A percentile compares a stretch with the other conserved stretches of the same genome.
Conservation (phyloP, 2,797 vertebrate species). For the Silurus aristotelis region DNA sequence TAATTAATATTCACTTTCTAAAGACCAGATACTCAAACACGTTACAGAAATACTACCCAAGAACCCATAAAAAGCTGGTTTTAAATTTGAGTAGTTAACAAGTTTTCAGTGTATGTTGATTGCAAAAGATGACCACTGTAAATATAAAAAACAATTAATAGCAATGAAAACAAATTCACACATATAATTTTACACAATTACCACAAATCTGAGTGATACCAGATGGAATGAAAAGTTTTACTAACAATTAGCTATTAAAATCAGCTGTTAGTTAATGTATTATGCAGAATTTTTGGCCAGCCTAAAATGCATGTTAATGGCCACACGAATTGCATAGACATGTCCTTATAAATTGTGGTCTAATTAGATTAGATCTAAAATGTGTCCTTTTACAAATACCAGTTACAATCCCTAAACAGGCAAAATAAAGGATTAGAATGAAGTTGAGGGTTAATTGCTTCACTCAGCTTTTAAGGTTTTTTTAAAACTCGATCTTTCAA, state of each 20-base stretch:
- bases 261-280: background rate
- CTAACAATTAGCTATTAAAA: background rate
- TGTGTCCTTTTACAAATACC: background rate
- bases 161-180: background rate
- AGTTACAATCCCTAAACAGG: background rate
- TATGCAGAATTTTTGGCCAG: background rate
- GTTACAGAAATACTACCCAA: background rate
- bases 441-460: background rate
- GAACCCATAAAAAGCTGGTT: background rate
- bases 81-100: background rate
- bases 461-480: background rate
- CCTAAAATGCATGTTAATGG: background rate
- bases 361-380: background rate
- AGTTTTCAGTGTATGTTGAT: background rate
- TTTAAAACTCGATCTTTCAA: background rate
- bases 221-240: slow-evolving; percentile 20
- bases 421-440: background rate
- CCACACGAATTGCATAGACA: background rate
- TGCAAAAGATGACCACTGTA: background rate
- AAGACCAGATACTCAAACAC: background rate
- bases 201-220: slow-evolving; percentile 9
- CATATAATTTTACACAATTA: slow-evolving; percentile 11
- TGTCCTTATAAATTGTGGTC: background rate
- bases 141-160: background rate
- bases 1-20: background rate